Base-by-base conservation (phyloP, 2,797 vertebrate genomes). In the Urophycis tenuis region DNA sequence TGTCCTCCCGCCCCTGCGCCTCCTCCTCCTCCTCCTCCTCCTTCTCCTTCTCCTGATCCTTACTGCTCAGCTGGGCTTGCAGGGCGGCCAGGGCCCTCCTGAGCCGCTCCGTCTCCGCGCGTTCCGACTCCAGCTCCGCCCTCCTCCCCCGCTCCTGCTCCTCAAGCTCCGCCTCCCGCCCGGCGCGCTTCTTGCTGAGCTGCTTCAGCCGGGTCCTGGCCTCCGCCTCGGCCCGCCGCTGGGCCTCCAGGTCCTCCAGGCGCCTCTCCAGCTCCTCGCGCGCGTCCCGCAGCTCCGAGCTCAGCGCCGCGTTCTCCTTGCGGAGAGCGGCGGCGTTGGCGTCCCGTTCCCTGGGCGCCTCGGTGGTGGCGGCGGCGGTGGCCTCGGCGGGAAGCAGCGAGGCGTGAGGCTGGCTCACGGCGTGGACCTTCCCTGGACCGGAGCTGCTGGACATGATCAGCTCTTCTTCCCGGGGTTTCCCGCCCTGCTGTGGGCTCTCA, bases 161-260 rank as follows among this genome's bases (percentile, higher is more conserved):
- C 70, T 89, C 80, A 71, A 78, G 92, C 75, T 91, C 85, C 0
- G 77, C 87, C 1, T 83, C 75, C 81, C 91, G 90, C 35, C 79
- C 85, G 3, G 91, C 82, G 15, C 88, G 86, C 85, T 93, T 94
- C 71, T 92, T 91, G 79, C 91, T 90, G 4, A 93, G 87, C 87
- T 94, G 93, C 78, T 94, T 94, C 25, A 95, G 89, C 22, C 92
- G 90, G 19, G 91, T 91, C 79, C 90, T 89, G 49, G 93, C 86
- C 83, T 94, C 93, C 0, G 89, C 35, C 81, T 94, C 92, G 0
- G 93, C 91, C 33, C 85, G 84, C 31, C 93, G 88, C 74, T 94
- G 93, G 7, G 75, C 72, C 83, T 94, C 93, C 64, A 94, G 88
- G 81, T 95, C 93, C 3, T 93, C 92, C 35, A 94, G 85, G 5